A percentile compares a stretch with the other conserved stretches of the same genome.
These are phyloP conservation scores for Taenaris catops DNA, from an alignment of 2,888 invertebrate genomes.

Conservation along the genomic window DNA sequence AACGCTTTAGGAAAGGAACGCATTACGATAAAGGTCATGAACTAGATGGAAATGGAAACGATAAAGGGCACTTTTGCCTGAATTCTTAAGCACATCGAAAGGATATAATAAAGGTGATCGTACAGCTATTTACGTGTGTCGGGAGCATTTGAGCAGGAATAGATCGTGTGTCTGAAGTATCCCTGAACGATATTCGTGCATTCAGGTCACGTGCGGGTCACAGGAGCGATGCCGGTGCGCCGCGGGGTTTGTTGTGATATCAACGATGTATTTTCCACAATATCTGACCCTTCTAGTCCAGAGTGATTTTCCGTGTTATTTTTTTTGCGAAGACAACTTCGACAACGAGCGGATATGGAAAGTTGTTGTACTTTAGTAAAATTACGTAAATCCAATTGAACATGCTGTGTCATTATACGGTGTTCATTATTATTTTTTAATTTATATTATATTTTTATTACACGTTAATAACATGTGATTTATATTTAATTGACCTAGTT, in stretches of 20 bases:
- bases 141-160: slow-evolving; percentile 59
- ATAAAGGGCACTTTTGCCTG: slow-evolving; percentile 25
- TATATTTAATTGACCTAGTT: no score
- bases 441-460: no score
- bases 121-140: slow-evolving; percentile 65
- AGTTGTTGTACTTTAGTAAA: no score
- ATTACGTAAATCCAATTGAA: no score
- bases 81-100: slow-evolving; percentile 34
- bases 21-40: slow-evolving; percentile 16
- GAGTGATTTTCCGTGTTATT: slow-evolving; percentile 48
- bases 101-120: slow-evolving; percentile 52
- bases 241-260: slow-evolving; percentile 75
- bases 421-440: no score
- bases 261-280: slow-evolving; percentile 63
- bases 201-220: slow-evolving; percentile 66
- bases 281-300: slow-evolving; percentile 61
- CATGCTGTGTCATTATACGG: no score
- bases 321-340: slow-evolving; percentile 5
- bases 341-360: no score
- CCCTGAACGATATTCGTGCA: slow-evolving; percentile 53
- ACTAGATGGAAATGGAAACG: slow-evolving; percentile 27
- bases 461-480: no score
- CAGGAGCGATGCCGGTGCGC: slow-evolving; percentile 58
- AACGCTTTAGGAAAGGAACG: slow-evolving; percentile 12
- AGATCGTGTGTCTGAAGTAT: slow-evolving; percentile 69